Base-by-base conservation (phyloP, 2,888 invertebrate species). In the Campoletis raptor region DNA sequence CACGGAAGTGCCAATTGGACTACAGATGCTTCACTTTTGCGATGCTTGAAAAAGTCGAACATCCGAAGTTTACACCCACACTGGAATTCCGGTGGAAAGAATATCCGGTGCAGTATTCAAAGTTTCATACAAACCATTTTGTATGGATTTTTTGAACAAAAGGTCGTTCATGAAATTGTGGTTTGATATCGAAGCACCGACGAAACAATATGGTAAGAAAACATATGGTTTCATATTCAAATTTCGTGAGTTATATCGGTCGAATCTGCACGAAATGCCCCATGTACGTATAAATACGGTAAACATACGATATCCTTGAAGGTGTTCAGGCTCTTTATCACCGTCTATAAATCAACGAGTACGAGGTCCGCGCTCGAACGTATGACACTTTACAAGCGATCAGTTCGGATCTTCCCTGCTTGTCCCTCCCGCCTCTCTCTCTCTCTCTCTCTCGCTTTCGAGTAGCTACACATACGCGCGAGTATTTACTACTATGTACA, bases 321-420 rank as follows among this genome's bases (percentile, higher is more conserved):
- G 85, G 86, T 83, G 86, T 84, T 86, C 81, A 78, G 83, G 85
- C 81, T 86, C 87, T 85, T 87, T 88, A 87, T 88, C 88, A 72
- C 85, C 79, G 85, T 79, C 80, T 80, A 88, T 87, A 88, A 88
- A 88, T 86, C 83, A 87, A 88, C 81, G 87, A 74, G 85, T 79
- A 84, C 81, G 83, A 74, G 81, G 79, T 80, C 83, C 80, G 80
- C 77, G 78, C 73, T 82, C 87, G 83, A 87, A 84, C 87, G 85
- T 88, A 85, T 88, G 88, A 89, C 87, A 87, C 84, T 85, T 88
- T 83, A 87, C 88, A 86, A 89, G 88, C 86, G 87, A 88, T 88
- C 87, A 87, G 85, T 86, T 85, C 87, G 83, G 85, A 89, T 89
- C 85, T 72, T 86, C 57, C 48, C 72, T 15, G 61, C 79, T 74